Evolutionary conservation across 1,140 invertebrate genomes (phyloP), one percentile per base, ranked within the genome.

Genomic region (Aporrectodea caliginosa): DNA sequence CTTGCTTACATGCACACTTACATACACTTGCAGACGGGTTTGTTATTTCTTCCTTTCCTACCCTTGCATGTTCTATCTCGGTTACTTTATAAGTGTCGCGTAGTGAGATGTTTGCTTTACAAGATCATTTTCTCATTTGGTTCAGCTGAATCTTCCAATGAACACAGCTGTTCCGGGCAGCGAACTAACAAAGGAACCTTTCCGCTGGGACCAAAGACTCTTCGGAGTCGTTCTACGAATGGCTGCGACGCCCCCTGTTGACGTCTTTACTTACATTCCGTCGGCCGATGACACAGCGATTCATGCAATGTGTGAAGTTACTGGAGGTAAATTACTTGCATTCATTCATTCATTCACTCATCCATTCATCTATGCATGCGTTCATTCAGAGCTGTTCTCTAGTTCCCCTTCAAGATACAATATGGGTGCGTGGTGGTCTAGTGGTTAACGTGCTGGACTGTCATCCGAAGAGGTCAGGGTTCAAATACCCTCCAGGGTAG

Each of bases 301-400:
- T 82, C 96, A 98, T 90, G 93, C 94, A 1, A 98, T 99, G 95
- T 99, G 97, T 90, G 96, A 98, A 91, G 96, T 98, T n/a, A 99
- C 97, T 1, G 97, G 97, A 88, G 97, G 94, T 94, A 88, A 81
- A 82, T n/a, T n/a, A 73, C 32, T 80, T 80, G 27, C 31, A 22
- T 35, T 33, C 30, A n/a, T 27, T 69, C 80, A 32, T 75, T 76
- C 2, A 58, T 14, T 69, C 34, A 35, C 16, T 68, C n/a, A 77
- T n/a, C n/a, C 22, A 12, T 30, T 75, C 2, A 78, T 32, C 30
- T 34, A 78, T 71, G 31, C 14, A 27, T 34, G 16, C 14, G 33
- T 29, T 69, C 2, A 16, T 77, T 35, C 80, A 43, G 69, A 77
- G 31, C 81, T 79, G 79, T n/a, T n/a, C n/a, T n/a, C n/a, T n/a